Evolutionary conservation across 2,113 vertebrate species (phyloP).

Genomic region (Xiphias gladius): DNA sequence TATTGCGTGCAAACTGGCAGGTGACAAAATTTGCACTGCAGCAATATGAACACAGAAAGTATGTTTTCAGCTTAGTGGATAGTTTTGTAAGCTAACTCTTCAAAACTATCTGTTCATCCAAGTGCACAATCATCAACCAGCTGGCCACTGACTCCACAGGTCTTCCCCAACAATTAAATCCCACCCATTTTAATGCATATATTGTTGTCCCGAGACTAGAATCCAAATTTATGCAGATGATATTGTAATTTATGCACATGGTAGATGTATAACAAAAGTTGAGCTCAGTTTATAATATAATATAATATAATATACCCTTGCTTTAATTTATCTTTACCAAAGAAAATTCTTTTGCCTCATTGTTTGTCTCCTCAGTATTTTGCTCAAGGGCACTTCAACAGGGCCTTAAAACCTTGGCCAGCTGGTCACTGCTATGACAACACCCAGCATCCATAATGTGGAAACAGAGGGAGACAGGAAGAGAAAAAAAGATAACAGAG

Average conservation of each 20-base stretch:
- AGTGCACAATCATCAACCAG: too few relatives aligned
- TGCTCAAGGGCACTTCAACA: constrained; percentile 58
- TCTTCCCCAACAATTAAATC: background rate
- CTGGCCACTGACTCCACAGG: too few relatives aligned
- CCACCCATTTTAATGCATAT: background rate
- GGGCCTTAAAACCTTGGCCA: constrained; percentile 36
- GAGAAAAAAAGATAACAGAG: constrained; percentile 45
- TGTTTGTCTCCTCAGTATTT: constrained; percentile 17
- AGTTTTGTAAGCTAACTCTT: background rate
- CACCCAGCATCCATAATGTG: constrained; percentile 52
- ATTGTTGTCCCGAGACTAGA: background rate
- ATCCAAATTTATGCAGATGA: constrained; percentile 25
- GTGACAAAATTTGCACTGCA: background rate
- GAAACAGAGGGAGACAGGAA: constrained; percentile 44
- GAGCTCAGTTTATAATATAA: constrained; percentile 5
- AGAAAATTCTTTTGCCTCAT: background rate
- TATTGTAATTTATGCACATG: constrained; percentile 18
- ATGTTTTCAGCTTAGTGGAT: background rate
- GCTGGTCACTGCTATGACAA: constrained; percentile 38
- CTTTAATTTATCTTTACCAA: background rate
- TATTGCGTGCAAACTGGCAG: background rate
- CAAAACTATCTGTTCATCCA: background rate
- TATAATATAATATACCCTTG: background rate
- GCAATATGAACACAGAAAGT: background rate
- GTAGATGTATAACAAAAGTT: background rate